phyloP scores from a whole-genome alignment of 2,888 invertebrate species.

The Cryptocheilus praepositus region DNA sequence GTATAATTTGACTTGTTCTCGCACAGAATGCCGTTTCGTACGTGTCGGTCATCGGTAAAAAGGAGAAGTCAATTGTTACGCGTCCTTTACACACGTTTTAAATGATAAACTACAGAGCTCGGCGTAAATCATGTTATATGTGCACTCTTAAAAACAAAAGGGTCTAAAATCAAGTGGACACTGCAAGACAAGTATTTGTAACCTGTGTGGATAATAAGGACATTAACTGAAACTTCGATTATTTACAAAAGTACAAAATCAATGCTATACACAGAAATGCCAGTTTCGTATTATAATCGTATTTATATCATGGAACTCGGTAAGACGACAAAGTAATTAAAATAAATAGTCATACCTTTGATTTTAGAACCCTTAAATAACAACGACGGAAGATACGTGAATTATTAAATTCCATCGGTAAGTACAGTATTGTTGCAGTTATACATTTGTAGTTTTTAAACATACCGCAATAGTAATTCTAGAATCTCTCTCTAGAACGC shows the following conservation, averaged over 20 bases:
- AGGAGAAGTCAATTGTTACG: conserved; percentile 38
- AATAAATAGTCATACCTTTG: conserved; percentile 46
- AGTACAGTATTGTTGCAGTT: conserved; percentile 54
- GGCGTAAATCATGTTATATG: conserved; percentile 29
- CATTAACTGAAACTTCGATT: conserved; percentile 38
- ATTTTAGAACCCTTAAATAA: conserved; percentile 61
- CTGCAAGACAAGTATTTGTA: conserved; percentile 19
- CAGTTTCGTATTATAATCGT: conserved; percentile 36
- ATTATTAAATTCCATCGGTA: conserved; percentile 51
- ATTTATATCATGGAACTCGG: conserved; percentile 30
- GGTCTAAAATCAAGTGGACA: conserved; percentile 41
- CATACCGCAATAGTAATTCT: conserved; percentile 38
- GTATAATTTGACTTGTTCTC: conserved; percentile 45
- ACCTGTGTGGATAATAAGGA: conserved; percentile 26
- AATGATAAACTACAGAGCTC: conserved; percentile 28
- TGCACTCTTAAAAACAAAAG: conserved; percentile 38
- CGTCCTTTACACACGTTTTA: conserved; percentile 26
- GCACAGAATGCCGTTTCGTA: conserved; percentile 52
- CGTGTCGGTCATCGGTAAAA: conserved; percentile 35
- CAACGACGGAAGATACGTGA: conserved; percentile 55
- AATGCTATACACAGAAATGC: conserved; percentile 54
- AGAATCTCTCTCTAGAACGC: conserved; percentile 41
- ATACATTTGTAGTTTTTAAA: conserved; percentile 44
- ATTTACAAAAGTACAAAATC: conserved; percentile 58
- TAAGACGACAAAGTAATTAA: conserved; percentile 35